Evolutionary conservation across 1,140 invertebrate species (phyloP).

Genomic region (Pseudomyrmex sp.): DNA sequence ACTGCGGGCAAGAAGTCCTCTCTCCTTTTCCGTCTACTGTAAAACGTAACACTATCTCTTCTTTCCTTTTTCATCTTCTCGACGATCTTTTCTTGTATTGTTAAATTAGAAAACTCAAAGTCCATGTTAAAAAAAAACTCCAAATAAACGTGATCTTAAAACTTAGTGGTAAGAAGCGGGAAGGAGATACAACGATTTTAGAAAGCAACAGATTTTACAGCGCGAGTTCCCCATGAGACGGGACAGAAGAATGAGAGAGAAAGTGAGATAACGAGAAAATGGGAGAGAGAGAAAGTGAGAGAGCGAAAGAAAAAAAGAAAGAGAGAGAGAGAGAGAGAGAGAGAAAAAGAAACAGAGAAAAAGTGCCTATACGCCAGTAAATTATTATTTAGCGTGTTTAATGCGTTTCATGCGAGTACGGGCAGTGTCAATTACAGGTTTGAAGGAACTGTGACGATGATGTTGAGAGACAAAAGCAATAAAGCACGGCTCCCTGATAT

Average conservation of each 20-base stretch:
- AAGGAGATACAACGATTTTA: slow-evolving; percentile 35
- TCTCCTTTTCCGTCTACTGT: background rate
- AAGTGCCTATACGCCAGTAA: slow-evolving; percentile 71
- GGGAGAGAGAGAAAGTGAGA: slow-evolving; percentile 25
- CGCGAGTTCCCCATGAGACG: slow-evolving; percentile 1
- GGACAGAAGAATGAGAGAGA: slow-evolving; percentile 26
- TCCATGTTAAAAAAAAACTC: slow-evolving; percentile 42
- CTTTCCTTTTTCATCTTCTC: slow-evolving; percentile 51
- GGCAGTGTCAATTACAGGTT: slow-evolving; percentile 79
- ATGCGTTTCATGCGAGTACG: slow-evolving; percentile 73
- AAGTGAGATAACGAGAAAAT: slow-evolving; percentile 9
- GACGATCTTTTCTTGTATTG: slow-evolving; percentile 45
- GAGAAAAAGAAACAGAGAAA: slow-evolving; percentile 64
- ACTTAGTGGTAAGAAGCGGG: slow-evolving; percentile 37
- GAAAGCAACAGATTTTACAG: slow-evolving; percentile 48
- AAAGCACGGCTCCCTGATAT: slow-evolving; percentile 26
- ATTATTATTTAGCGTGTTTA: slow-evolving; percentile 74
- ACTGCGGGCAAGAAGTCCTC: background rate
- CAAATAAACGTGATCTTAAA: slow-evolving; percentile 55
- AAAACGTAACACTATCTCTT: slow-evolving; percentile 26
- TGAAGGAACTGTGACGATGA: slow-evolving; percentile 42
- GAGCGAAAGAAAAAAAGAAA: slow-evolving; percentile 22
- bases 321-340: background rate
- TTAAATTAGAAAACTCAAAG: slow-evolving; percentile 16
- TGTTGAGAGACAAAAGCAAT: slow-evolving; percentile 36